Conservation (phyloP, 2,888 invertebrate genomes). For the Serrognathus titanus region DNA sequence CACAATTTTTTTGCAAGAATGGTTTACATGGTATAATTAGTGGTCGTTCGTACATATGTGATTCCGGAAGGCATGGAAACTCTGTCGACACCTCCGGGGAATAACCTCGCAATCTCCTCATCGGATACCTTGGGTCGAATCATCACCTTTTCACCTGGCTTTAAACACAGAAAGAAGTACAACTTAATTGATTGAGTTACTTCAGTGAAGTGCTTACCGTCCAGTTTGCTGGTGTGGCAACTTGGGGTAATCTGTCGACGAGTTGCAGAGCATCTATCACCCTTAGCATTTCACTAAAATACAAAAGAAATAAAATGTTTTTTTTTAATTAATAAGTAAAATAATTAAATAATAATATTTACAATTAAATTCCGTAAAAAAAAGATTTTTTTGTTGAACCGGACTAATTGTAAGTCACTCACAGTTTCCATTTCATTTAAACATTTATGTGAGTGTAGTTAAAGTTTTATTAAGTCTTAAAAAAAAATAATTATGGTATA, state of each 20-base stretch:
- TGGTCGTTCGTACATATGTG: conserved; percentile 70
- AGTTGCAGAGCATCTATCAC: conserved; percentile 81
- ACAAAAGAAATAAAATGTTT: conserved; percentile 28
- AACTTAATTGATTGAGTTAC: not conserved
- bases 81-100: conserved; percentile 66
- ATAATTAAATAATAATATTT: too few relatives aligned
- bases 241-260: conserved; percentile 62
- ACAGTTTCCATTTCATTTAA: too few relatives aligned
- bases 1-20: too few relatives aligned
- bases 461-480: too few relatives aligned
- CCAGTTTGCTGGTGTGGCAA: conserved; percentile 45
- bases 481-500: too few relatives aligned
- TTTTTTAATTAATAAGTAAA: too few relatives aligned
- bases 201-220: conserved; percentile 28
- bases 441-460: too few relatives aligned
- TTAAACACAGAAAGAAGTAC: conserved; percentile 20
- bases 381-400: too few relatives aligned
- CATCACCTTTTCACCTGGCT: conserved; percentile 78
- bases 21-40: conserved; percentile 52
- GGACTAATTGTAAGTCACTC: too few relatives aligned
- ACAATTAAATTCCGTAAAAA: too few relatives aligned
- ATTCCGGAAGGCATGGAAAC: conserved; percentile 74
- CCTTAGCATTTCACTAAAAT: conserved; percentile 75
- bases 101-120: conserved; percentile 62
- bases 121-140: conserved; percentile 68